phyloP scores from a whole-genome alignment of 2,797 vertebrate species.

The Pogoniulus pusillus region DNA sequence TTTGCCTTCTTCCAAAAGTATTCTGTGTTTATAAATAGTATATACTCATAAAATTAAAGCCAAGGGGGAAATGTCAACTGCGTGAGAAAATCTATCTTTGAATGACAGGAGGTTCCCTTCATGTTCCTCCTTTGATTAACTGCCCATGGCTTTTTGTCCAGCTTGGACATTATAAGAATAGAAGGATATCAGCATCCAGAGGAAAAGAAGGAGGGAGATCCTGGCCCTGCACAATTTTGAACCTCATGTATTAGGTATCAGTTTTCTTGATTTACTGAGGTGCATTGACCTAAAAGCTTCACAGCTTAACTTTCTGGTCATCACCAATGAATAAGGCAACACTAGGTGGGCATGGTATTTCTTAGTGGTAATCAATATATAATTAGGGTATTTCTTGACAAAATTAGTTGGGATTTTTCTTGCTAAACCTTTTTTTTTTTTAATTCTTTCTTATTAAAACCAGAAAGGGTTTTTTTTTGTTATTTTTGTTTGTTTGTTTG shows the following conservation, averaged over 20 bases:
- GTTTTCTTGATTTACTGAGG: background rate
- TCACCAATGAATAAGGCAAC: background rate
- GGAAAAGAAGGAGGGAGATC: background rate
- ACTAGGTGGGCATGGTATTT: background rate
- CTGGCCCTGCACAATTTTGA: background rate
- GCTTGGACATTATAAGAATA: background rate
- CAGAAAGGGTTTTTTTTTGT: background rate
- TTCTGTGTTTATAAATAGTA: background rate
- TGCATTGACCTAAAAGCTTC: background rate
- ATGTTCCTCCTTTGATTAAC: background rate
- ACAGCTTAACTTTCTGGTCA: background rate
- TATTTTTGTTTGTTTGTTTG: background rate
- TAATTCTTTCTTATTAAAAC: background rate
- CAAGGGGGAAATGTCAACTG: background rate
- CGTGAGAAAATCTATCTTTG: background rate
- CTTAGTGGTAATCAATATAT: background rate
- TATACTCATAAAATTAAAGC: background rate
- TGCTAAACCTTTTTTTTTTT: no score
- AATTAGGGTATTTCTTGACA: background rate
- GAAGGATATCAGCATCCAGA: background rate
- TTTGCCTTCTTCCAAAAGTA: background rate
- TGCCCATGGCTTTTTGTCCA: background rate
- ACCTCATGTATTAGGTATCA: background rate
- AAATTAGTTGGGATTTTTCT: background rate
- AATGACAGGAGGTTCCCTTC: background rate